phyloP scores from a whole-genome alignment of 2,888 invertebrate genomes.

The Pollenia labialis region DNA sequence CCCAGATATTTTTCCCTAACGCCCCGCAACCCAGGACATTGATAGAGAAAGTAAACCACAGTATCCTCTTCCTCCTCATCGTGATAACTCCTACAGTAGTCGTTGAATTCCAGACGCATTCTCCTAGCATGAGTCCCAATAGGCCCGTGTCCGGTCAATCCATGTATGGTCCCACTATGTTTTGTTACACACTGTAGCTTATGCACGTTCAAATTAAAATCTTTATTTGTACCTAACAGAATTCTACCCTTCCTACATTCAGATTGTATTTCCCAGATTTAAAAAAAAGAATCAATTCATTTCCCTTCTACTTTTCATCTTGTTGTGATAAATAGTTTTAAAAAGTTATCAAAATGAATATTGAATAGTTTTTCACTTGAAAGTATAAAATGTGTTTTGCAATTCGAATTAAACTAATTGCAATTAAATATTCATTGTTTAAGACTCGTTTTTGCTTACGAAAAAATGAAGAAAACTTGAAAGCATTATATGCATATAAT shows the following conservation, averaged over 20 bases:
- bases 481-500: slow-evolving; percentile 1
- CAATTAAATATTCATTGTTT: slow-evolving; percentile 41
- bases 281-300: background rate
- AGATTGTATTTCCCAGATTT: background rate
- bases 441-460: background rate
- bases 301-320: background rate
- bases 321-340: slow-evolving; percentile 48
- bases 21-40: too few relatives aligned
- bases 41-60: too few relatives aligned
- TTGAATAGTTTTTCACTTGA: slow-evolving; percentile 41
- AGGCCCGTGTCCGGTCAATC: too few relatives aligned
- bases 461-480: background rate
- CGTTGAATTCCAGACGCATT: too few relatives aligned
- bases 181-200: slow-evolving; percentile 23
- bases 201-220: background rate
- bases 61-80: too few relatives aligned
- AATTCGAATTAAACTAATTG: slow-evolving; percentile 45
- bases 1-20: too few relatives aligned
- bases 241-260: background rate
- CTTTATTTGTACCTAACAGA: background rate
- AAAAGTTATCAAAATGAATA: slow-evolving; percentile 34
- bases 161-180: background rate
- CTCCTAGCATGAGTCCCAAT: too few relatives aligned
- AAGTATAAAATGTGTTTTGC: slow-evolving; percentile 9
- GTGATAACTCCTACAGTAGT: too few relatives aligned